phyloP scores from a whole-genome alignment of 2,888 invertebrate species.

The Diplazon laetatorius region DNA sequence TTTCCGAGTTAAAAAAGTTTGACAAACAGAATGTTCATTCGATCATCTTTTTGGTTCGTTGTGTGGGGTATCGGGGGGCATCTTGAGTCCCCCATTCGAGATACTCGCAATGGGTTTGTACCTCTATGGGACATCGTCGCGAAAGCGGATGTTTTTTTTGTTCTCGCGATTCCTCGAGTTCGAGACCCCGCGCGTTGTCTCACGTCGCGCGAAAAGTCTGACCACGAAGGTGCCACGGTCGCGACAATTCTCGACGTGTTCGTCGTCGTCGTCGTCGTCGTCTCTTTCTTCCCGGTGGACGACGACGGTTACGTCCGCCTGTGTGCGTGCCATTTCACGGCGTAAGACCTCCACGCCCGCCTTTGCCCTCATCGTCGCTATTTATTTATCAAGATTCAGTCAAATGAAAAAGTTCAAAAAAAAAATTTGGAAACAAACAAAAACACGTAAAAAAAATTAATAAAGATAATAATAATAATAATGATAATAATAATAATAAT shows the following conservation, averaged over 20 bases:
- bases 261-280: too few species aligned
- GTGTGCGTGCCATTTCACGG: constrained; percentile 36
- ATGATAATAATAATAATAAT: too few species aligned
- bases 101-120: not conserved
- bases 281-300: constrained; percentile 45
- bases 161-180: constrained; percentile 10
- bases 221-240: constrained; percentile 20
- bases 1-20: too few species aligned
- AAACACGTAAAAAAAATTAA: too few species aligned
- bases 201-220: constrained; percentile 26
- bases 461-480: too few species aligned
- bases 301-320: constrained; percentile 52
- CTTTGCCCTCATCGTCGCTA: too few species aligned
- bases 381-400: too few species aligned
- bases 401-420: too few species aligned
- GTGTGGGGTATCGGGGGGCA: not conserved
- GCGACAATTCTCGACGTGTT: not conserved
- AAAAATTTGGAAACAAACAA: too few species aligned
- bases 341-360: constrained; percentile 12
- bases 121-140: not conserved
- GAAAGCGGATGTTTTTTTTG: constrained; percentile 30
- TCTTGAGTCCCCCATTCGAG: not conserved
- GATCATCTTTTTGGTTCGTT: too few species aligned
- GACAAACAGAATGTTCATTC: too few species aligned
- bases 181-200: constrained; percentile 32